These are phyloP conservation scores for Odocoileus hemionus DNA, from an alignment of 2,113 vertebrate species.

Conservation along the genomic window DNA sequence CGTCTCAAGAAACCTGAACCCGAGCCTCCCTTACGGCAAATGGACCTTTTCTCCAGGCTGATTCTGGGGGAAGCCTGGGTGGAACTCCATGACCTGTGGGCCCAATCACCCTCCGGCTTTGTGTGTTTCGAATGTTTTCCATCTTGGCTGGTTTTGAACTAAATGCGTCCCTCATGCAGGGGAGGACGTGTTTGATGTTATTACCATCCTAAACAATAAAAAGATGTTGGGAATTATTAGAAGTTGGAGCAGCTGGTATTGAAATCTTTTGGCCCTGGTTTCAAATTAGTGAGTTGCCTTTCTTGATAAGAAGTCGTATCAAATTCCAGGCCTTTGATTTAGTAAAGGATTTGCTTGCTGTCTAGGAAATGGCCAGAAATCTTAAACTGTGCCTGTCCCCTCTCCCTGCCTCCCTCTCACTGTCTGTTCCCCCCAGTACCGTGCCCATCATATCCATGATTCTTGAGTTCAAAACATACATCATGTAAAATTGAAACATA, in stretches of 20 bases:
- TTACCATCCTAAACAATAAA: slow-evolving; percentile 28
- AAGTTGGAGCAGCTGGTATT: slow-evolving; percentile 46
- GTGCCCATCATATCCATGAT: too few species aligned
- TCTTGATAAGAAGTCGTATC: slow-evolving; percentile 29
- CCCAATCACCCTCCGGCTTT: neutral
- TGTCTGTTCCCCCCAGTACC: neutral
- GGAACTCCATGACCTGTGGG: neutral
- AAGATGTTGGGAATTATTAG: slow-evolving; percentile 56
- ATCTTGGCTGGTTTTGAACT: slow-evolving; percentile 52
- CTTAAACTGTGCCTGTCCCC: neutral
- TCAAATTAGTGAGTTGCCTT: slow-evolving; percentile 42
- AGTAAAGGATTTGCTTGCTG: neutral
- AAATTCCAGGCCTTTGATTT: slow-evolving; percentile 34
- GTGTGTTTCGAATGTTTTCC: neutral
- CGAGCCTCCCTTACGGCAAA: neutral
- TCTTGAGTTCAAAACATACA: neutral
- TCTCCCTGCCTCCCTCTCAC: neutral
- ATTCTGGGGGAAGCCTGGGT: neutral
- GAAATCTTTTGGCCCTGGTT: slow-evolving; percentile 44
- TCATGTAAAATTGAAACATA: neutral
- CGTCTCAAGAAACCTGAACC: neutral
- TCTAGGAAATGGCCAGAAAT: neutral
- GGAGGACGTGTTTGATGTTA: slow-evolving; percentile 30
- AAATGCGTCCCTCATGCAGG: slow-evolving; percentile 53
- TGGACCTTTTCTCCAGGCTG: neutral